These are phyloP conservation scores for Parasteatoda lunata DNA, from an alignment of 2,888 invertebrate species.

Conservation along the genomic window DNA sequence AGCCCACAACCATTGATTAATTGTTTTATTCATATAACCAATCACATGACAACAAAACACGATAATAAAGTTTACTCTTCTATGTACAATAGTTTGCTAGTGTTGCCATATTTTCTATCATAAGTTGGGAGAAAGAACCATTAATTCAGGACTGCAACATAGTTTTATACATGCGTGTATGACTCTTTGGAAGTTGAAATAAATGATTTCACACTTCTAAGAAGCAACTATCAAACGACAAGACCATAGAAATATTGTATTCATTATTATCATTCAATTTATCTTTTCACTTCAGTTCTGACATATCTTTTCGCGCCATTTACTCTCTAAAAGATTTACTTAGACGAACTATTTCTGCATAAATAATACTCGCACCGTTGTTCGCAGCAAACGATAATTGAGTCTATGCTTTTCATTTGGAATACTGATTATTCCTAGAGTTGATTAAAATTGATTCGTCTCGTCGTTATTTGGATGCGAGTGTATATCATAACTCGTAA, in stretches of 20 bases:
- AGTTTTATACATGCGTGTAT: no score
- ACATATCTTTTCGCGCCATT: slow-evolving; percentile 10
- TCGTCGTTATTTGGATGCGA: neutral
- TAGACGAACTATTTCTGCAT: slow-evolving; percentile 11
- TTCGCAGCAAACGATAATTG: slow-evolving; percentile 9
- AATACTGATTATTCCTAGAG: slow-evolving; percentile 1
- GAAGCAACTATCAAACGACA: neutral
- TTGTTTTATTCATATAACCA: no score
- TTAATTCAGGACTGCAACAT: no score
- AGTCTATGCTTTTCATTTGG: slow-evolving; percentile 11
- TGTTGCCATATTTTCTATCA: no score
- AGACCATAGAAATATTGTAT: neutral
- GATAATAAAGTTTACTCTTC: no score
- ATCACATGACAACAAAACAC: no score
- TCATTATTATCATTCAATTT: slow-evolving; percentile 8
- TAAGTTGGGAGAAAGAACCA: no score
- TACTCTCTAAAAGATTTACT: neutral
- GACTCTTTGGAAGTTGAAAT: neutral
- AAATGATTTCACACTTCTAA: neutral
- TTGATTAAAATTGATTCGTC: slow-evolving; percentile 11
- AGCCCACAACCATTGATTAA: no score
- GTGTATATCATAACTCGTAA: neutral
- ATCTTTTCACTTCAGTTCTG: slow-evolving; percentile 10
- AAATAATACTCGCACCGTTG: neutral
- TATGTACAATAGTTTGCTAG: no score